Evolutionary conservation across 2,113 vertebrate species (phyloP).

Genomic region (Rallus limicola): DNA sequence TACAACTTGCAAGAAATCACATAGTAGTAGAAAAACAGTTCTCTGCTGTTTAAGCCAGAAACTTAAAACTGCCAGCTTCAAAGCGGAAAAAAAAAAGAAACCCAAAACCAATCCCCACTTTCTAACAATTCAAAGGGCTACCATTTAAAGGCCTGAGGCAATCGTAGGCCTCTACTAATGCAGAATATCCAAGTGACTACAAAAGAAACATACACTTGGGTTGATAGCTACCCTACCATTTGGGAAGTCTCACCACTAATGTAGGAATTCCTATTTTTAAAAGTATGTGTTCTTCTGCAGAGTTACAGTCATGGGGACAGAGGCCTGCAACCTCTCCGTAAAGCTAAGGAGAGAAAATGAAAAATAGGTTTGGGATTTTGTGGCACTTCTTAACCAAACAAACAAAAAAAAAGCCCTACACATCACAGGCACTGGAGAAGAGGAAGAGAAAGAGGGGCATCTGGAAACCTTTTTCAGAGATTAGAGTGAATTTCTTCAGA

Average conservation of each 20-base stretch:
- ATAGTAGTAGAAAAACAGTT: not conserved
- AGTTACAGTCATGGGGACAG: not conserved
- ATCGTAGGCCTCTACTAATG: not conserved
- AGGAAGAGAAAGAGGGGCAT: not conserved
- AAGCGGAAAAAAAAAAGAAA: not conserved
- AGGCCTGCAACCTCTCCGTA: not conserved
- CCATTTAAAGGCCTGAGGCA: not conserved
- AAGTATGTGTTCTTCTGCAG: not conserved
- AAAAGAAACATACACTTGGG: not conserved
- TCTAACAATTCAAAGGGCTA: not conserved
- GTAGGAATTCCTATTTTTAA: not conserved
- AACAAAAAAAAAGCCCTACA: constrained; percentile 3
- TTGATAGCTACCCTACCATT: not conserved
- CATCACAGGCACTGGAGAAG: not conserved
- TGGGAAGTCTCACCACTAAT: not conserved
- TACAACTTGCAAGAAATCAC: not conserved
- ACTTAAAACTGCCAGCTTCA: not conserved
- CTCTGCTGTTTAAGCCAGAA: not conserved
- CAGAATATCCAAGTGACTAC: not conserved
- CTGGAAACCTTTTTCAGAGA: constrained; percentile 45
- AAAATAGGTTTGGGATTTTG: not conserved
- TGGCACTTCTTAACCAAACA: constrained; percentile 26
- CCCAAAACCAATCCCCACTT: not conserved
- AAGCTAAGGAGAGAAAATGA: constrained; percentile 1
- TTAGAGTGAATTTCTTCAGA: constrained; percentile 31